Evolutionary conservation across 2,888 invertebrate genomes (phyloP), one percentile per base, ranked within the genome.

Genomic region (Diplolepis rosae): DNA sequence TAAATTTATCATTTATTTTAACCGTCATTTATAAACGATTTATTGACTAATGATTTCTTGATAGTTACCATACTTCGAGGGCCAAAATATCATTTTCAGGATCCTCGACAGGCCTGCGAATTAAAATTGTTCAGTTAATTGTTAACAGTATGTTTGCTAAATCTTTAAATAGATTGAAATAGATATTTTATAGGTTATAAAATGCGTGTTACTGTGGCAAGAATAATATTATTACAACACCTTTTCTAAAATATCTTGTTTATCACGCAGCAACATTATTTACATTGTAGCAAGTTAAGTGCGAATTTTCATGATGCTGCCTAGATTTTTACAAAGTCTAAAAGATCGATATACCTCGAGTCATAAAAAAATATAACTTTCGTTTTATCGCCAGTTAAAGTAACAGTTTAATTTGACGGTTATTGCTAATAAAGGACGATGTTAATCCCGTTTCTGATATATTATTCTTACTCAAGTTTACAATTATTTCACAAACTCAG

Each of bases 61-160:
- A 18, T 66, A 89, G 92, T 91, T 88, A 93, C 93, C 96, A 96
- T 22, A 96, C 95, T 93, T 96, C 96, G 76, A 96, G 89, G 82
- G 92, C 92, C 28, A 96, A 90, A 11, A 93, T 92, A 86, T 96
- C 96, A 74, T 94, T 93, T 68, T 92, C 91, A 13, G 93, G 91
- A 86, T 92, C 94, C 71, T 93, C 93, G 11, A 96, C 92, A 13
- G 96, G 95, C 83, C 95, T 95, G 39, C n/a, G n/a, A n/a, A n/a
- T n/a, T n/a, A n/a, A n/a, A n/a, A n/a, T n/a, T n/a, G n/a, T n/a
- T n/a, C n/a, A n/a, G n/a, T n/a, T n/a, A n/a, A n/a, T n/a, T n/a
- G n/a, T n/a, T n/a, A n/a, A n/a, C n/a, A n/a, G 3, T 5, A 39
- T 5, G 39, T 39, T 39, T n/a, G n/a, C n/a, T n/a, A n/a, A n/a